Evolutionary conservation across 2,888 invertebrate species (phyloP).

Genomic region (Patella pellucida): DNA sequence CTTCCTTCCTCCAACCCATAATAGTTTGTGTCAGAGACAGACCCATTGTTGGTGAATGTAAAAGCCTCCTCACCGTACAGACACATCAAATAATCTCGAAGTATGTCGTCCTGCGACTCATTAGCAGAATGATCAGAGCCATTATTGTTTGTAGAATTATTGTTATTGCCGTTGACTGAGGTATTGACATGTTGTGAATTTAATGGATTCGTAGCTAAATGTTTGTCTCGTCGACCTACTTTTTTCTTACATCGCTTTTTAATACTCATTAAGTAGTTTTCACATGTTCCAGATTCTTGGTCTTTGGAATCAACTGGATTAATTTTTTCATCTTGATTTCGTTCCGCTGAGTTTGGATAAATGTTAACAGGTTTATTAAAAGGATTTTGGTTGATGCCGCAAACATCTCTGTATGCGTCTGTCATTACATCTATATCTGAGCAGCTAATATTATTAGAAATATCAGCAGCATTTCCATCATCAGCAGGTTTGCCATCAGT

Average conservation of each 20-base stretch:
- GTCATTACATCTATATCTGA: no score
- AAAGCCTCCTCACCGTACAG: conserved; percentile 2
- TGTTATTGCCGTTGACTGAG: background rate
- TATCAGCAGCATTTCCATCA: no score
- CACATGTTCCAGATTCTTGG: background rate
- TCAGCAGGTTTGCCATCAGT: no score
- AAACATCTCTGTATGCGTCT: no score
- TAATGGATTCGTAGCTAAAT: background rate
- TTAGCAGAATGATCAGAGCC: background rate
- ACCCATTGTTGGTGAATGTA: background rate
- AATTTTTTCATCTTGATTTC: no score
- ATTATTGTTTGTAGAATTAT: background rate
- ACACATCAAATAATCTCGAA: background rate
- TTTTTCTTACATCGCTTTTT: conserved; percentile 4
- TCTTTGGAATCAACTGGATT: no score
- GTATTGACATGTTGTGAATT: background rate
- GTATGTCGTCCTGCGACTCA: background rate
- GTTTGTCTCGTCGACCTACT: background rate
- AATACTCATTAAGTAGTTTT: background rate
- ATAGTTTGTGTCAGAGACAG: background rate
- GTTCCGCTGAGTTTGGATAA: no score
- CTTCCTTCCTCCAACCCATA: background rate
- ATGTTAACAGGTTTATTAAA: no score
- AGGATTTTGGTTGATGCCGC: no score
- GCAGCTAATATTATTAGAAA: no score